These are phyloP conservation scores for Gallinago media DNA, from an alignment of 2,113 vertebrate species.

Conservation along the genomic window DNA sequence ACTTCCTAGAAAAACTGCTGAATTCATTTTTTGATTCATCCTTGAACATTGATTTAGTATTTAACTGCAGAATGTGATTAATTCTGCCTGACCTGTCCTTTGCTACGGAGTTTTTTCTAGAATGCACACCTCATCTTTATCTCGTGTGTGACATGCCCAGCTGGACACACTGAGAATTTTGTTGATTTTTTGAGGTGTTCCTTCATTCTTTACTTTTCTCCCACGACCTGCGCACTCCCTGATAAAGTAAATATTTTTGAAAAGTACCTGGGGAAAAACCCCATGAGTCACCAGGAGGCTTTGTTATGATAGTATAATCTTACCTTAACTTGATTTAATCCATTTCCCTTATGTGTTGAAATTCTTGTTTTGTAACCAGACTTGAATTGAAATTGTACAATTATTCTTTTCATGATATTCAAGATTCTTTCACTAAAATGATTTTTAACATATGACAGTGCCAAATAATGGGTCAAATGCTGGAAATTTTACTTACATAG, in stretches of 20 bases:
- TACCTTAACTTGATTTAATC: not conserved
- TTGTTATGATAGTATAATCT: not conserved
- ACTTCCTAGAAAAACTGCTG: not conserved
- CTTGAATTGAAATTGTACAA: not conserved
- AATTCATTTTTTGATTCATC: not conserved
- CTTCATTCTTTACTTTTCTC: not conserved
- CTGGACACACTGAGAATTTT: not conserved
- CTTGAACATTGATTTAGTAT: not conserved
- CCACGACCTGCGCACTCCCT: not conserved
- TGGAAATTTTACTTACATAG: not conserved
- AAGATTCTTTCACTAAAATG: not conserved
- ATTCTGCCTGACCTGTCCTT: not conserved
- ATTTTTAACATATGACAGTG: not conserved
- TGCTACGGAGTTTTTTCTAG: not conserved
- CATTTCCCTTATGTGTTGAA: not conserved
- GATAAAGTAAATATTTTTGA: not conserved
- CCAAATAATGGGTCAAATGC: not conserved
- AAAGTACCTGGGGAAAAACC: not conserved
- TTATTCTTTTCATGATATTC: not conserved
- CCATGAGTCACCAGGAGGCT: not conserved
- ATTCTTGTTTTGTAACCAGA: not conserved
- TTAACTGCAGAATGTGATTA: not conserved
- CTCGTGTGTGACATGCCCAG: not conserved
- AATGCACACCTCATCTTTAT: not conserved
- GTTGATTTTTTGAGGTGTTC: conserved; percentile 7